Base-by-base conservation (phyloP, 2,797 vertebrate species). In the Ammospiza maritima region DNA sequence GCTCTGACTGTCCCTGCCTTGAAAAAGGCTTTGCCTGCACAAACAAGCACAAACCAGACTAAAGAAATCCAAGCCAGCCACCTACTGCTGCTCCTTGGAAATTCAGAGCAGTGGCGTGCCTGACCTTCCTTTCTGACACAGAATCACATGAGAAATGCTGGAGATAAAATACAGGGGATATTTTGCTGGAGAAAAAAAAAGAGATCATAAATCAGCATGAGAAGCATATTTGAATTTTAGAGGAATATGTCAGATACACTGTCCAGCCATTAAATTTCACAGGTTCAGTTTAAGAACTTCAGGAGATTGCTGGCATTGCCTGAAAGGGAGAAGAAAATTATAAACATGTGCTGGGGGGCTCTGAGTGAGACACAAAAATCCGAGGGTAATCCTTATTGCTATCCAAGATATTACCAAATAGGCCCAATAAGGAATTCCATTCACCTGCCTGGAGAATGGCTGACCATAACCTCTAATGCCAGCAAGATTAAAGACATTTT, bases 31-130 rank as follows among this genome's bases (percentile, higher is more conserved):
- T 84, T 57, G 60, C 57, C 66, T 89, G 47, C 25, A 90, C 27
- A 60, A 95, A 62, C 34, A 71, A 80, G 71, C 54, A 50, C 56
- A 65, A 65, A 69, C 12, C 47, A 48, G 64, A 13, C 64, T 90
- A 95, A 94, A 96, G 94, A 97, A 92, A 96, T 95, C 95, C 95
- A 96, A 97, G 96, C 95, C 94, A 95, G 94, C 94, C 96, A 96
- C 96, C 94, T 97, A 96, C 94, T 95, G 96, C 96, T 95, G 57
- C 75, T 95, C 86, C 89, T 81, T 86, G 95, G 94, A 95, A 97
- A 95, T 95, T 96, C 95, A 97, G 77, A 95, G 89, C 44, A 60
- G 58, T 30, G 20, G 75, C 29, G 0, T 40, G 87, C 71, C 89
- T 70, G 89, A 78, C 85, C 89, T 77, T 91, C 82, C 45, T 12